Conservation (phyloP, 2,113 vertebrate genomes). For the Aspidoscelis tigris region DNA sequence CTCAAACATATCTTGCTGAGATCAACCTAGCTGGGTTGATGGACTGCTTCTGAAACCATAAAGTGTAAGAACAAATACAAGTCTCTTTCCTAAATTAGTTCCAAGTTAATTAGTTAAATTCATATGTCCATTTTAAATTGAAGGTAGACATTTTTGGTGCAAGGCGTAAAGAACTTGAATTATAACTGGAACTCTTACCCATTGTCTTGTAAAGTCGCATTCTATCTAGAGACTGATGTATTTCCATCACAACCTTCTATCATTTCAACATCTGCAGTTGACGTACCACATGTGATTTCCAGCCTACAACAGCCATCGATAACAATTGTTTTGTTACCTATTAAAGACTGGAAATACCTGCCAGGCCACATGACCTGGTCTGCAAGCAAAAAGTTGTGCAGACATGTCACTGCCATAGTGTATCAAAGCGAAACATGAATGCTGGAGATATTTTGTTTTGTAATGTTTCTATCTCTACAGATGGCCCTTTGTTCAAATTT, state of each 20-base stretch:
- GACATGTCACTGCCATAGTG: neutral
- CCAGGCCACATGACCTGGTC: neutral
- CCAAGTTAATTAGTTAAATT: slow-evolving; percentile 17
- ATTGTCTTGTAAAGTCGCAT: slow-evolving; percentile 10
- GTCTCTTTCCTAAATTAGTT: slow-evolving; percentile 14
- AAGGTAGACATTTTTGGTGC: neutral
- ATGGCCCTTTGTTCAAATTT: neutral
- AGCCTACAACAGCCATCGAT: slow-evolving; percentile 40
- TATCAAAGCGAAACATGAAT: too few relatives aligned
- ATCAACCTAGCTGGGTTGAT: neutral
- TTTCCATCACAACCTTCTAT: neutral
- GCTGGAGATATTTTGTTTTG: neutral
- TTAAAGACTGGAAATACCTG: neutral
- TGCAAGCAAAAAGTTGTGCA: neutral
- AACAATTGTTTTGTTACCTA: neutral
- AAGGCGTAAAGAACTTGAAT: slow-evolving; percentile 15
- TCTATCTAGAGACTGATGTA: neutral
- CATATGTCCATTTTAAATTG: neutral
- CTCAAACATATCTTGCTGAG: neutral
- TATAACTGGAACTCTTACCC: neutral
- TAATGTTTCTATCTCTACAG: neutral
- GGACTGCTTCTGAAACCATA: neutral
- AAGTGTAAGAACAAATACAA: slow-evolving; percentile 29
- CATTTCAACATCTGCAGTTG: neutral
- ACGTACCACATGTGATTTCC: neutral